Evolutionary conservation across 2,888 invertebrate genomes (phyloP).

Genomic region (Autographa gamma): DNA sequence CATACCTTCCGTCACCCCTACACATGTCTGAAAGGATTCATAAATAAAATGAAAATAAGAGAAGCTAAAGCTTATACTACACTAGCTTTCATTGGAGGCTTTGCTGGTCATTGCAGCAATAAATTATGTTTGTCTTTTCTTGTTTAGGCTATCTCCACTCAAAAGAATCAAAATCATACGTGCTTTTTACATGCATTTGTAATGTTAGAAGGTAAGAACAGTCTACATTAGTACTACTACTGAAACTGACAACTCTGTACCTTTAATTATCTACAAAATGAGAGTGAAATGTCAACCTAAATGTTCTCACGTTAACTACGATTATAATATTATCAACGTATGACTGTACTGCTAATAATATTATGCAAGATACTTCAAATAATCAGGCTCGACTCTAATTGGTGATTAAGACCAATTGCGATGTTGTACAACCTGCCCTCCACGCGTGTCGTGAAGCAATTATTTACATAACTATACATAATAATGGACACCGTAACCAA

Average conservation of each 20-base stretch:
- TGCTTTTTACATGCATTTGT: no score
- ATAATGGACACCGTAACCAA: constrained; percentile 9
- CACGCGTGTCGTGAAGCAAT: constrained; percentile 20
- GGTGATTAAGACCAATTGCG: constrained; percentile 9
- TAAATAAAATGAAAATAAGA: not conserved
- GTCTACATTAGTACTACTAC: no score
- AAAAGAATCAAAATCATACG: no score
- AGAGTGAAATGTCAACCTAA: not conserved
- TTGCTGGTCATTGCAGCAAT: no score
- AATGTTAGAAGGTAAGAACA: no score
- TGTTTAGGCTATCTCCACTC: no score
- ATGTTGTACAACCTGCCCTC: constrained; percentile 20
- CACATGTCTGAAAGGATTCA: not conserved
- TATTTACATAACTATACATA: constrained; percentile 25
- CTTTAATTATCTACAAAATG: not conserved
- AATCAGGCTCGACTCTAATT: constrained; percentile 19
- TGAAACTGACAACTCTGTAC: no score
- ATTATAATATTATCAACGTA: no score
- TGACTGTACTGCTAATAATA: constrained; percentile 1
- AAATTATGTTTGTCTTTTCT: no score
- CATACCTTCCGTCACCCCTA: not conserved
- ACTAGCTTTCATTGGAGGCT: not conserved
- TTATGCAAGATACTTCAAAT: constrained; percentile 37
- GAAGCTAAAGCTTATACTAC: not conserved
- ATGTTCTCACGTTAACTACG: no score